Evolutionary conservation across 2,113 vertebrate genomes (phyloP).

Genomic region (Pteruthius melanotis): DNA sequence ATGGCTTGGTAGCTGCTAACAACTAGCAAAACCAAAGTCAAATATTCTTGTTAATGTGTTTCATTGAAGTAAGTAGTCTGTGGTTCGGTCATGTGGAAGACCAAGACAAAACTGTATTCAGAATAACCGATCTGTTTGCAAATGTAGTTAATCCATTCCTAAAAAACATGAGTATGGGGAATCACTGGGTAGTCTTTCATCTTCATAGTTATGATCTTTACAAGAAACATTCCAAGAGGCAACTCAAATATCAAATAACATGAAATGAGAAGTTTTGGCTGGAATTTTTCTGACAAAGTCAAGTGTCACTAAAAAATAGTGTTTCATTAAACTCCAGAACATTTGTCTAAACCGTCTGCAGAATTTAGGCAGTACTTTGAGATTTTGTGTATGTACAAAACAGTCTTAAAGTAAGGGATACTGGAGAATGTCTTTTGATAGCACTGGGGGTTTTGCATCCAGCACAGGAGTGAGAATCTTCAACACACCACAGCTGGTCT

Average conservation of each 20-base stretch:
- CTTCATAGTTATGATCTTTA: neutral
- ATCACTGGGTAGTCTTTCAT: neutral
- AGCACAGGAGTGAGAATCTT: neutral
- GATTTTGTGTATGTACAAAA: neutral
- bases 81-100: neutral
- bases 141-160: neutral
- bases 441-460: neutral
- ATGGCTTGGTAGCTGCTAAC: neutral
- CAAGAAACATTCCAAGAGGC: neutral
- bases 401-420: neutral
- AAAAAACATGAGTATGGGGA: neutral
- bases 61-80: neutral
- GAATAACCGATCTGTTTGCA: neutral
- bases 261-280: neutral
- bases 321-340: neutral
- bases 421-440: accelerated
- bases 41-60: neutral
- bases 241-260: neutral
- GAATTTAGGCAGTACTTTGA: neutral
- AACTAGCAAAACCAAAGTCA: neutral
- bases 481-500: neutral
- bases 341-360: neutral
- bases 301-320: neutral
- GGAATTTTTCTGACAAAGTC: neutral
- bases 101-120: neutral